Evolutionary conservation across 92 coral and sea anemone genomes (phyloP).

Genomic region (Desmophyllum pertusum): DNA sequence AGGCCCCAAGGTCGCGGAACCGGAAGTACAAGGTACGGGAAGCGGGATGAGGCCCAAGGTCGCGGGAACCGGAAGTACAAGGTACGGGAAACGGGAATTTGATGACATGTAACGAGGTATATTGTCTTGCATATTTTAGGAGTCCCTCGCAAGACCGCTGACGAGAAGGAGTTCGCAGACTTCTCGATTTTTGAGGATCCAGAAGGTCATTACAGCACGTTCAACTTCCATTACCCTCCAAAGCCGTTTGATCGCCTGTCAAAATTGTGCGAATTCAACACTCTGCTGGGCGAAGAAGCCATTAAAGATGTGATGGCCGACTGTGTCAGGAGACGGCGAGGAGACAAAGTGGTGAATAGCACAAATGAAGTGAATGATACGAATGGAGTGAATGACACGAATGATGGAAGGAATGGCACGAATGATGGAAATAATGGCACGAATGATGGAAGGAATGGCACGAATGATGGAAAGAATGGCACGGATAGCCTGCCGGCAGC

Average conservation of each 20-base stretch:
- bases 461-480: too few species aligned
- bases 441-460: too few species aligned
- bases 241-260: conserved; percentile 74
- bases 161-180: conserved; percentile 64
- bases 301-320: conserved; percentile 81
- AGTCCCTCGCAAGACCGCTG: conserved; percentile 68
- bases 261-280: conserved; percentile 78
- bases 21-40: too few species aligned
- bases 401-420: too few species aligned
- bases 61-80: too few species aligned
- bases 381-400: neutral
- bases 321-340: conserved; percentile 53
- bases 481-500: too few species aligned
- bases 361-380: neutral
- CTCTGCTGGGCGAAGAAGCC: conserved; percentile 61
- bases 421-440: too few species aligned
- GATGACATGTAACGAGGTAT: neutral
- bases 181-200: conserved; percentile 87
- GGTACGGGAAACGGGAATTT: too few species aligned
- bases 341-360: neutral
- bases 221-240: conserved; percentile 75
- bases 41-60: too few species aligned
- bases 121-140: conserved; percentile 42
- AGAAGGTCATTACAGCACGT: conserved; percentile 69
- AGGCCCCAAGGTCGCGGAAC: too few species aligned